phyloP scores from a whole-genome alignment of 2,797 vertebrate genomes.

The Sebastes steindachneri region DNA sequence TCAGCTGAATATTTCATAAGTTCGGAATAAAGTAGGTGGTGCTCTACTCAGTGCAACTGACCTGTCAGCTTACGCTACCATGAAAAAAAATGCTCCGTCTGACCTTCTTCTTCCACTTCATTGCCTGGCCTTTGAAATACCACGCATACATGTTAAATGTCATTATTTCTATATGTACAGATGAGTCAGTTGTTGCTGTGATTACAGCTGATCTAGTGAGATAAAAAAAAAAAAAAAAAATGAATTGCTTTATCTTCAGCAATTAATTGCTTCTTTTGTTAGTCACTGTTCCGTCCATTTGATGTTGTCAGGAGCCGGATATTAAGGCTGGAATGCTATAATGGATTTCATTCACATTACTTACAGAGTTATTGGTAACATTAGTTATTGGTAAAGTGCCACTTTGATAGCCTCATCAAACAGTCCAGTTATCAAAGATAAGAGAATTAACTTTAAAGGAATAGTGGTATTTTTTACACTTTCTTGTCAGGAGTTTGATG shows the following conservation, averaged over 20 bases:
- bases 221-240: constrained; percentile 2
- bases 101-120: constrained; percentile 19
- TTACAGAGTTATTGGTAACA: constrained; percentile 5
- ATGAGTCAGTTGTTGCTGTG: neutral
- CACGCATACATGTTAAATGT: neutral
- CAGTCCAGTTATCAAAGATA: constrained; percentile 7
- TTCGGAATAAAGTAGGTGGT: constrained; percentile 43
- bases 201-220: constrained; percentile 12
- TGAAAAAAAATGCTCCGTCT: neutral
- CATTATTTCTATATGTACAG: neutral
- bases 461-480: neutral
- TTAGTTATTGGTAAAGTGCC: constrained; percentile 32
- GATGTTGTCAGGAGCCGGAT: constrained; percentile 39
- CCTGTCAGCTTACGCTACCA: constrained; percentile 9
- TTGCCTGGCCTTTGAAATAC: neutral
- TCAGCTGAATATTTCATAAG: constrained; percentile 73
- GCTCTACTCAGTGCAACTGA: constrained; percentile 41
- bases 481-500: neutral
- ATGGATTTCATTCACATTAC: constrained; percentile 17
- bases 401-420: constrained; percentile 41
- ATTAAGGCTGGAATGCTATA: constrained; percentile 37
- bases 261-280: constrained; percentile 47
- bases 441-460: neutral
- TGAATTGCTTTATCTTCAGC: constrained; percentile 39
- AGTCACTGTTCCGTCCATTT: constrained; percentile 25